Evolutionary conservation across 2,113 vertebrate genomes (phyloP).

Genomic region (Brachyistius frenatus): DNA sequence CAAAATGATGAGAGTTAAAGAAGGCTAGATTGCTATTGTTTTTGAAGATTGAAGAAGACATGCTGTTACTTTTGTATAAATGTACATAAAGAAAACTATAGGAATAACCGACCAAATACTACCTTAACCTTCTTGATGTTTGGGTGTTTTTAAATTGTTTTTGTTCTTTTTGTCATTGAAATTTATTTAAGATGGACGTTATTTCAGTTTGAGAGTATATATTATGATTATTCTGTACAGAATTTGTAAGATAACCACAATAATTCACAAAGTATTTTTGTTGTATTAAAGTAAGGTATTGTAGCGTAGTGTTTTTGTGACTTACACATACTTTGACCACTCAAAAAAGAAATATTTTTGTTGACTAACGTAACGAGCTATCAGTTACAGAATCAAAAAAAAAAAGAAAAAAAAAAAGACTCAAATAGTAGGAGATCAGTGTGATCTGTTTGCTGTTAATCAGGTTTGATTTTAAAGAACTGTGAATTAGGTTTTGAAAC

Average conservation of each 20-base stretch:
- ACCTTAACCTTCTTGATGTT: constrained; percentile 95
- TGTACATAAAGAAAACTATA: constrained; percentile 95
- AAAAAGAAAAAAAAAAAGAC: constrained; percentile 42
- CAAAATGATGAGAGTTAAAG: constrained; percentile 83
- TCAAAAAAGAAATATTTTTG: constrained; percentile 84
- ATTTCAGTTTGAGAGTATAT: constrained; percentile 90
- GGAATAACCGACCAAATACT: constrained; percentile 99
- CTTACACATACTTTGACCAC: constrained; percentile 85
- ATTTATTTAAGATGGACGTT: constrained; percentile 89
- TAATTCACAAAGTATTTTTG: constrained; percentile 89
- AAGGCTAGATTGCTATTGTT: constrained; percentile 95
- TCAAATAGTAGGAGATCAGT: constrained; percentile 74
- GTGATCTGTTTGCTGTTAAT: constrained; percentile 89
- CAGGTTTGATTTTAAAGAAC: constrained; percentile 95
- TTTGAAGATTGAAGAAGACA: constrained; percentile 96
- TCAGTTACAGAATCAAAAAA: constrained; percentile 75
- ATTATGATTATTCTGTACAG: constrained; percentile 88
- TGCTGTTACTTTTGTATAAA: constrained; percentile 99
- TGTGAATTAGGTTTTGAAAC: constrained; percentile 95
- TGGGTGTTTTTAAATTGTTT: constrained; percentile 88
- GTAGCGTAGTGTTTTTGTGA: constrained; percentile 86
- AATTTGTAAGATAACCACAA: constrained; percentile 87
- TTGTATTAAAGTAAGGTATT: constrained; percentile 87
- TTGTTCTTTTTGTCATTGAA: constrained; percentile 81
- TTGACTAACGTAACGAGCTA: constrained; percentile 78